A percentile compares a stretch with the other conserved stretches of the same genome.
Conservation (phyloP, 2,888 invertebrate species). For the Conus canariensis region DNA sequence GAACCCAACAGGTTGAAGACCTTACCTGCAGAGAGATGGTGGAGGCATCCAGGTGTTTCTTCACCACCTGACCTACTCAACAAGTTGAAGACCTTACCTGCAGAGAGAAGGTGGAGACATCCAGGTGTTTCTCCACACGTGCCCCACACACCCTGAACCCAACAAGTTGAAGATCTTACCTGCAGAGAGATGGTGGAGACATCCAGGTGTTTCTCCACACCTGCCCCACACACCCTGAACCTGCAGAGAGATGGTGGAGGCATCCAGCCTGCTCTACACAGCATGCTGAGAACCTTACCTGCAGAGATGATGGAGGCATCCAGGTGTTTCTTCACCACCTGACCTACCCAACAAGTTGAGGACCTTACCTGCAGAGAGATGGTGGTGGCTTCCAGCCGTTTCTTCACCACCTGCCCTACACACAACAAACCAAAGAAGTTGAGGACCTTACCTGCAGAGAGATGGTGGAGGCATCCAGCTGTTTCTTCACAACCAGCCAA, state of each 20-base stretch:
- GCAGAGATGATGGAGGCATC: conserved; percentile 68
- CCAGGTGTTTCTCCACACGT: too few relatives aligned
- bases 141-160: too few relatives aligned
- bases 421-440: too few relatives aligned
- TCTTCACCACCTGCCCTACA: too few relatives aligned
- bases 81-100: conserved; percentile 54
- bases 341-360: too few relatives aligned
- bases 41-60: conserved; percentile 72
- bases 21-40: conserved; percentile 64
- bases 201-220: too few relatives aligned
- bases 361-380: conserved; percentile 58
- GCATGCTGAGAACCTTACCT: conserved; percentile 49
- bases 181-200: conserved; percentile 50
- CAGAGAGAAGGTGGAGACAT: conserved; percentile 38
- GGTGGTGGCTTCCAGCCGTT: too few relatives aligned
- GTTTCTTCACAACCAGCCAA: conserved; percentile 64
- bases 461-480: too few relatives aligned
- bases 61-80: conserved; percentile 53
- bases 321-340: conserved; percentile 68
- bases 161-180: conserved; percentile 46
- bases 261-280: too few relatives aligned
- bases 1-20: not conserved
- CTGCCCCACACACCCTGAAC: too few relatives aligned
- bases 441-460: conserved; percentile 58
- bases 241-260: conserved; percentile 61